Evolutionary conservation across 2,888 invertebrate genomes (phyloP), one percentile per base, ranked within the genome.

Genomic region (Stratiomys singularior): DNA sequence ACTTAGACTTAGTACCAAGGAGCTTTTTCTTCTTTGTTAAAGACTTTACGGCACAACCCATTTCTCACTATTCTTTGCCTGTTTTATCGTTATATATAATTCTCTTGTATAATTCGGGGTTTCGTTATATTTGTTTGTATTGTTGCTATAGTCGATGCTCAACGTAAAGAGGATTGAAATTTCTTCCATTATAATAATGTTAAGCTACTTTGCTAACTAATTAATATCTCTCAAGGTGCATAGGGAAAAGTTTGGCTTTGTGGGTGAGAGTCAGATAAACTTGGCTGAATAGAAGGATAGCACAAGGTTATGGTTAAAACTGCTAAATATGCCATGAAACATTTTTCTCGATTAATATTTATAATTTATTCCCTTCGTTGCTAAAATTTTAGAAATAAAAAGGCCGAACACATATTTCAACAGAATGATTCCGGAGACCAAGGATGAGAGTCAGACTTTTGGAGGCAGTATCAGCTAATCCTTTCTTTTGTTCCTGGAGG

Each of bases 1-100:
- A 76, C 76, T 76, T 76, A 76, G 64, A 64, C 60, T 76, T 76
- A 76, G 63, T 23, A 27, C 1, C 9, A 25, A 25, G 44, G 52
- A 52, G 52, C 52, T 13, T 52, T 52, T 52, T 13, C 52, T 13
- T 52, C 52, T 52, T 52, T 52, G 3, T 9, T 18, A 13, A 9
- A 44, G 44, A 44, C 44, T 44, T 44, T 44, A 44, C 7, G 44
- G 9, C 44, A 7, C 52, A 52, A 9, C 52, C n/a, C 18, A n/a
- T 13, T 52, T 13, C 15, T 15, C 52, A n/a, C 13, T 44, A 4
- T 4, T 18, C 7, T 9, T 2, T 4, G 52, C n/a, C 4, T 9
- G 18, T 52, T 13, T 52, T 18, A n/a, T 52, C 37, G 37, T 52
- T 52, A 18, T 13, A 13, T 13, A 3, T 9, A 15, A 9, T 52